Evolutionary conservation across 2,113 vertebrate genomes (phyloP), one percentile per base, ranked within the genome.

Genomic region (Alligator mississippiensis): DNA sequence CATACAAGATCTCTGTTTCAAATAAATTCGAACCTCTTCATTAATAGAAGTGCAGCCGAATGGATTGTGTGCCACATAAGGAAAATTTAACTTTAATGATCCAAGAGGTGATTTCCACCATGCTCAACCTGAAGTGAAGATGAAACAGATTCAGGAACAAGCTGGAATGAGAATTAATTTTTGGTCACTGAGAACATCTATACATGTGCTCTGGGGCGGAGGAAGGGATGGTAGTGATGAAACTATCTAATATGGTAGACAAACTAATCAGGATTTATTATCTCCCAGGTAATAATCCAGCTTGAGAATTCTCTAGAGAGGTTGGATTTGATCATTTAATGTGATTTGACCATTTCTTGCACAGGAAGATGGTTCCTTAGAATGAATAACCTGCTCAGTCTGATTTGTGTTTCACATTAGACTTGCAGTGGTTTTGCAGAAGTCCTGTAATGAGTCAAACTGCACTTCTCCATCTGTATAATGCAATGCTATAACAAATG

Each of bases 191-290:
- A 64, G 28, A 81, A 94, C 47, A 47, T 47, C 47, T 47, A 47
- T 47, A 47, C 47, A 47, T 47, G 47, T 47, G 47, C 47, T 47
- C 47, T 47, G 47, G 47, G 47, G 47, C 3, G 47, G 47, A 47
- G 7, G 8, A 47, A 47, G 47, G 47, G 95, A 79, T 85, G 77
- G 80, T 89, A 91, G 64, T 85, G 90, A 90, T 94, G 77, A 93
- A 93, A n/a, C 30, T 77, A 38, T 87, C 83, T 74, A 79, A 87
- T 85, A 58, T 82, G 10, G 55, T 70, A 87, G 75, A 68, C 93
- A 91, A 95, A 77, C 63, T 90, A 85, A 96, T 90, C 64, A 93
- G 89, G 88, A 89, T 93, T 94, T 96, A 95, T 93, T 96, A 97
- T 89, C 55, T 13, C 19, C 64, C 24, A 80, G 88, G 64, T 90